Conservation (phyloP, 2,797 vertebrate species). For the Sebastes umbrosus region DNA sequence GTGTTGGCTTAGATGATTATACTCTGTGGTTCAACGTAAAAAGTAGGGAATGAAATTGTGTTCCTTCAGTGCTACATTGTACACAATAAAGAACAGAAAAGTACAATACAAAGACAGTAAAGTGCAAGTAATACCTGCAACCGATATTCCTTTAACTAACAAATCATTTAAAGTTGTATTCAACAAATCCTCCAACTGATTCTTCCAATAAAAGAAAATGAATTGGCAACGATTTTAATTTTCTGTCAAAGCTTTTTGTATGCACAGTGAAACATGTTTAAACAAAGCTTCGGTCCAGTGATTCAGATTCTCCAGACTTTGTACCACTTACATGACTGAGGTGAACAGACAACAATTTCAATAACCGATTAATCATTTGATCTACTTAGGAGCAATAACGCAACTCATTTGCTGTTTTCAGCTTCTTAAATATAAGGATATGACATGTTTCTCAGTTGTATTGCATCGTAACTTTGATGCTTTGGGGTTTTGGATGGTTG, state of each 20-base stretch:
- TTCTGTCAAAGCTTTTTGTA: background rate
- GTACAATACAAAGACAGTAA: background rate
- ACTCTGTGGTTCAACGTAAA: background rate
- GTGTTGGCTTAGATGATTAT: background rate
- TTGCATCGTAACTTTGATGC: fast-evolving
- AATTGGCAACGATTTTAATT: background rate
- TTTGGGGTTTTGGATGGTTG: too few relatives aligned
- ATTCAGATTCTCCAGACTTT: too few relatives aligned
- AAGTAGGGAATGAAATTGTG: background rate
- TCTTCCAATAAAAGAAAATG: too few relatives aligned
- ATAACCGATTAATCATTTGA: too few relatives aligned
- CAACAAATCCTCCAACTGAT: too few relatives aligned
- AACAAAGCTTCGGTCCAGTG: background rate
- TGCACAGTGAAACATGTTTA: background rate
- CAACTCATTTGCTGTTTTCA: background rate
- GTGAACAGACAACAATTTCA: background rate
- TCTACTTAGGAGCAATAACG: background rate
- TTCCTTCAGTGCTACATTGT: background rate
- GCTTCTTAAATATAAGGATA: too few relatives aligned
- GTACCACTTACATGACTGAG: too few relatives aligned
- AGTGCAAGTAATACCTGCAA: too few relatives aligned
- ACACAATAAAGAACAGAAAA: background rate
- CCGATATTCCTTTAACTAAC: too few relatives aligned
- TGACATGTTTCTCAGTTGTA: too few relatives aligned
- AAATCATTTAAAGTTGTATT: too few relatives aligned